These are phyloP conservation scores for Mus pahari DNA, from an alignment of 2,113 vertebrate species.

Conservation along the genomic window DNA sequence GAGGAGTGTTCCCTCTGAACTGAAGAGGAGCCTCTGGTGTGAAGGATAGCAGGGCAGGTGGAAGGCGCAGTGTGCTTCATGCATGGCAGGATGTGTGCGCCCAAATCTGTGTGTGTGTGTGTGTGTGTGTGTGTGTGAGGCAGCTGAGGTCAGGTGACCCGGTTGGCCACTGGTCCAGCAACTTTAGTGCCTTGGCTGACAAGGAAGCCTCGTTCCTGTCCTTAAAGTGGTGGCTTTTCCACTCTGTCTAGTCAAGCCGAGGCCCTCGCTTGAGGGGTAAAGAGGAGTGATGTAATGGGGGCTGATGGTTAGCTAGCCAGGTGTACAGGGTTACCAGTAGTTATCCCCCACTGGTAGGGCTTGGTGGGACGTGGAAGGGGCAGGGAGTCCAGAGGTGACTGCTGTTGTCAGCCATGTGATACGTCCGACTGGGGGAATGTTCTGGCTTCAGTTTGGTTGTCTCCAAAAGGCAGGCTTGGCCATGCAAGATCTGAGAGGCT, in stretches of 20 bases:
- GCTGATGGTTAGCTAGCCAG: not conserved
- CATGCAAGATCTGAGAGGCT: not conserved
- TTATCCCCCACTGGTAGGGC: not conserved
- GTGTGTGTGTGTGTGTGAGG: not conserved
- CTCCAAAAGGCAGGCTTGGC: not conserved
- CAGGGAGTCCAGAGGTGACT: not conserved
- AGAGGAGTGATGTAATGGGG: too few relatives aligned
- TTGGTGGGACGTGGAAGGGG: not conserved
- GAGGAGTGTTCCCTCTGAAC: not conserved
- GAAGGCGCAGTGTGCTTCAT: accelerated
- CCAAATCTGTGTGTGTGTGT: not conserved
- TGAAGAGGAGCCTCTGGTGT: not conserved
- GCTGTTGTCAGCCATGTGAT: too few relatives aligned
- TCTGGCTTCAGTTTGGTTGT: not conserved
- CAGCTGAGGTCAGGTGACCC: not conserved
- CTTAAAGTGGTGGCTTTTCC: not conserved
- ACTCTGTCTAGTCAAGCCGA: not conserved
- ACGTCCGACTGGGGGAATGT: not conserved
- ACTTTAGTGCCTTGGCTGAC: not conserved
- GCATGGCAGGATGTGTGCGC: not conserved
- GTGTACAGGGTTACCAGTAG: too few relatives aligned
- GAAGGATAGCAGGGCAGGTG: not conserved
- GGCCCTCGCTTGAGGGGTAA: not conserved
- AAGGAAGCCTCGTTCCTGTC: not conserved
- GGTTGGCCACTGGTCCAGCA: conserved; percentile 36